Evolutionary conservation across 2,888 invertebrate genomes (phyloP), one percentile per base, ranked within the genome.

Genomic region (Oligia strigilis): DNA sequence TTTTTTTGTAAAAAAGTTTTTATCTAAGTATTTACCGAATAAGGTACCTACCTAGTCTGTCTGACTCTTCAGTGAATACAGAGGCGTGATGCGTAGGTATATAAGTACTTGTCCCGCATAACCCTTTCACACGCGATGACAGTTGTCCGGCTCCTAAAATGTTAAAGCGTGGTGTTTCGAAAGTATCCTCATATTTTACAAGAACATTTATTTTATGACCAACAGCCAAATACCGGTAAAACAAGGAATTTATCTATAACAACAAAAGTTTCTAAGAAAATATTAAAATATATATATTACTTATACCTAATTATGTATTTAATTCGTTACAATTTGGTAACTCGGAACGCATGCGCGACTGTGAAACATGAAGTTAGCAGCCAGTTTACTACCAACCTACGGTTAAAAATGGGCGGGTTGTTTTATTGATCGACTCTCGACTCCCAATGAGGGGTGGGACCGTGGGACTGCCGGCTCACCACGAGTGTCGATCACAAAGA

Each of bases 381-480:
- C 49, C 4, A 49, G 78, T 70, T 70, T 11, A n/a, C 72, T 92
- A 76, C 92, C 92, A 93, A 94, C 93, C 85, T 91, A 76, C 77
- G 70, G 70, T 78, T 81, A 86, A 85, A 90, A 83, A 86, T 90
- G 93, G 90, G 92, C 85, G 81, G 84, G 87, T 75, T 70, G 73
- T 76, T 81, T 79, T 94, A 95, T 95, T 88, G 95, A 95, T 94
- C 92, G 85, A 77, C 72, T 73, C 72, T 36, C 78, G 81, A 79
- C 60, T 79, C 84, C 87, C 89, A 89, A 83, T 43, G 70, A 67
- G 64, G 71, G 77, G 72, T 55, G 72, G 72, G 43, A 67, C 76
- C 29, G 72, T 55, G 72, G 72, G 43, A 67, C 76, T 40, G 74
- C 77, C 82, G 81, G 81, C 66, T 73, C 49, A 58, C 74, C 82